Base-by-base conservation (phyloP, 2,888 invertebrate species). In the Smittia sp. region DNA sequence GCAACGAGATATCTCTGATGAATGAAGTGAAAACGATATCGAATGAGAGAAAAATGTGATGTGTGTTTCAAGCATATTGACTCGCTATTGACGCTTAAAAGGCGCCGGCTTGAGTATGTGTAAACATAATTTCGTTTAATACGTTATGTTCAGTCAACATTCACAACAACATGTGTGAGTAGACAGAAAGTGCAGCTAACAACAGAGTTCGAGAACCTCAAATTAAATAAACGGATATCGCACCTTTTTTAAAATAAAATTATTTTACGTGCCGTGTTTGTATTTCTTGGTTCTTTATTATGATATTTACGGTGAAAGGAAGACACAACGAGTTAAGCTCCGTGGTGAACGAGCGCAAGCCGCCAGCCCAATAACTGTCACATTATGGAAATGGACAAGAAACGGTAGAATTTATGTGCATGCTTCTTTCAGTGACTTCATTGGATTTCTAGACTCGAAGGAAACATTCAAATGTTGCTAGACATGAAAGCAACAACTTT, bases 41-140 rank as follows among this genome's bases (percentile, higher is more conserved):
- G 13, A 11, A 46, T n/a, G 46, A 46, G 46, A n/a, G 15, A 46
- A 46, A 46, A 46, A 46, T 15, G 46, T 15, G 46, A 13, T 46
- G 46, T 46, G 46, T 32, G 32, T 32, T 32, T 15, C 46, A 46
- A 46, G 46, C n/a, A 15, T 46, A 46, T 46, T 46, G 63, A 63
- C 63, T 63, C 2, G 63, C 63, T 63, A 27, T 27, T 13, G 25
- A 63, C 27, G 63, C 25, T 27, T 6, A 27, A 69, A 69, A 72
- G 72, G 72, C 72, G 72, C 72, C 72, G 72, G 62, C 39, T 54
- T 62, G 72, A 69, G 69, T 54, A 62, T 72, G 62, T 72, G 72
- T 72, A 72, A 72, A 72, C 72, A 72, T 62, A 72, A 72, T 72
- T 72, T 62, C 62, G 25, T 24, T 58, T 27, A 63, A 63, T 38